phyloP scores from a whole-genome alignment of 1,140 invertebrate species.

The Oncopeltus fasciatus region DNA sequence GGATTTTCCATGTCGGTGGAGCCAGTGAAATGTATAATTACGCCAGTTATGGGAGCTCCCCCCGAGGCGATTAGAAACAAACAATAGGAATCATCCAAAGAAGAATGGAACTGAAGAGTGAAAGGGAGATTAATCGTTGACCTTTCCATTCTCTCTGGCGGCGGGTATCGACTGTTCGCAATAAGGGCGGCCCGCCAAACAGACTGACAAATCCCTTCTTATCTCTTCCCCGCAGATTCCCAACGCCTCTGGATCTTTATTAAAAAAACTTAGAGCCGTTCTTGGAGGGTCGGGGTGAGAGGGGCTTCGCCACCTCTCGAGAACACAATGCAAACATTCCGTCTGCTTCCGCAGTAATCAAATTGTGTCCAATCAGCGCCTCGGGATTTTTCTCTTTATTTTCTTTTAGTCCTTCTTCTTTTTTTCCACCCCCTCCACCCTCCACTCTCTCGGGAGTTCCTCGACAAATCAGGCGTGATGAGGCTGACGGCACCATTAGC shows the following conservation, averaged over 20 bases:
- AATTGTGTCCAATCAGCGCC: slow-evolving; percentile 20
- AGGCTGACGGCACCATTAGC: neutral
- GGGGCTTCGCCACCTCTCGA: neutral
- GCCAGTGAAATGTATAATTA: too few species aligned
- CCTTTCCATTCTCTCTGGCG: neutral
- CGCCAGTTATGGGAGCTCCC: too few species aligned
- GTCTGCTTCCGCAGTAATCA: slow-evolving; percentile 11
- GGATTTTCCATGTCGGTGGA: too few species aligned
- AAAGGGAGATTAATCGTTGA: slow-evolving; percentile 10
- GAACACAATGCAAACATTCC: slow-evolving; percentile 15
- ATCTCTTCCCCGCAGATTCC: neutral
- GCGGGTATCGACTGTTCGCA: neutral
- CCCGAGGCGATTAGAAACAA: too few species aligned
- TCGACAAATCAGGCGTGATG: slow-evolving; percentile 7
- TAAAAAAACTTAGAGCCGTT: slow-evolving; percentile 1
- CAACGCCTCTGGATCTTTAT: neutral
- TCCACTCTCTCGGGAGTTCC: neutral
- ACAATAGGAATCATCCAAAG: too few species aligned
- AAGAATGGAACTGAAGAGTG: neutral
- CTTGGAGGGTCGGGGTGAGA: neutral
- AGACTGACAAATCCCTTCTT: slow-evolving; percentile 4
- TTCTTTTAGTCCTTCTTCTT: too few species aligned
- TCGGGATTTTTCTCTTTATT: slow-evolving; percentile 7
- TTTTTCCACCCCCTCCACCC: too few species aligned
- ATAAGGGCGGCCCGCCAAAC: neutral